Evolutionary conservation across 1,140 invertebrate genomes (phyloP).

Genomic region (Pomacea maculata): DNA sequence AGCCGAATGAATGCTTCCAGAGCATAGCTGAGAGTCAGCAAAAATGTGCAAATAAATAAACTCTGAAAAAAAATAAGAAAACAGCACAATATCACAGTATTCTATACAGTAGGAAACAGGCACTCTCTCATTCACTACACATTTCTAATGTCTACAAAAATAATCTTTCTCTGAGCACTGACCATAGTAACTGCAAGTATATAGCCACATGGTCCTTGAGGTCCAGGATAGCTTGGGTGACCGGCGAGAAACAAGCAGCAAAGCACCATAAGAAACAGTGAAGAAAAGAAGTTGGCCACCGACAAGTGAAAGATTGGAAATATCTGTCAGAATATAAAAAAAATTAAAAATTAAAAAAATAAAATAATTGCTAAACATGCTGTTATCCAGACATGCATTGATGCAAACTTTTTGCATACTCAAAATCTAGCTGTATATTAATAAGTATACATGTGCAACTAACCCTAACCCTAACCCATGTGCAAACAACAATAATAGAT

Average conservation of each 20-base stretch:
- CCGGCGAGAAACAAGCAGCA: constrained; percentile 16
- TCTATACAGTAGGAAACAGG: background rate
- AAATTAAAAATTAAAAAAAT: background rate
- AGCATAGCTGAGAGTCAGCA: constrained; percentile 33
- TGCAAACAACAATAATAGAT: too few relatives aligned
- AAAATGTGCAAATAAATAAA: constrained; percentile 34
- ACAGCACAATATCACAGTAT: background rate
- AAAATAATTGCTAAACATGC: too few relatives aligned
- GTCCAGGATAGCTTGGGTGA: constrained; percentile 2
- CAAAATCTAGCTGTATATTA: too few relatives aligned
- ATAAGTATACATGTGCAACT: too few relatives aligned
- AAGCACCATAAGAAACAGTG: constrained; percentile 15
- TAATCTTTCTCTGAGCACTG: background rate
- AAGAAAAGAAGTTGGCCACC: constrained; percentile 27
- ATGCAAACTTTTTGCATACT: too few relatives aligned
- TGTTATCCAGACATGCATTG: too few relatives aligned
- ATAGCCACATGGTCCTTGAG: constrained; percentile 20
- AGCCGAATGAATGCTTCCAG: constrained; percentile 30
- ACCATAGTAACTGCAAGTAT: constrained; percentile 27
- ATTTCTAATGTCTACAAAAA: too few relatives aligned
- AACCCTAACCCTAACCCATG: too few relatives aligned
- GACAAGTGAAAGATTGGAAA: constrained; percentile 28
- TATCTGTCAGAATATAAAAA: background rate
- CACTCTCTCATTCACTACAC: too few relatives aligned
- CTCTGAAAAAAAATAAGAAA: constrained; percentile 28